phyloP scores from a whole-genome alignment of 2,113 vertebrate genomes.

The Junco hyemalis region DNA sequence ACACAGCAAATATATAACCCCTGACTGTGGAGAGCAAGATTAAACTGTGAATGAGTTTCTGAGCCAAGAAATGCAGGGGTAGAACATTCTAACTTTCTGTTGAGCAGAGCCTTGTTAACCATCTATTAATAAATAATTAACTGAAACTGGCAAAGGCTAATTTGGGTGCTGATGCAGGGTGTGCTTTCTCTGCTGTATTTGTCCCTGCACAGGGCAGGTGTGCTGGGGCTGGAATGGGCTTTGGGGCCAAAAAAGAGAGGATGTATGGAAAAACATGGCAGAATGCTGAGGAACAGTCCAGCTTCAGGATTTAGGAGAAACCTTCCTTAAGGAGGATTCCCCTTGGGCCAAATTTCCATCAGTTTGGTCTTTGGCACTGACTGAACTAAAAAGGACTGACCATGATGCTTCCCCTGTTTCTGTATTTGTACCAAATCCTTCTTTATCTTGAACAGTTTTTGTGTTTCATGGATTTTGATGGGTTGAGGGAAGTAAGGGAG shows the following conservation, averaged over 20 bases:
- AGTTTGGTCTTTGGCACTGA: not conserved
- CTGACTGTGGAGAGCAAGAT: conserved; percentile 49
- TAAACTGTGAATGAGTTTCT: conserved; percentile 37
- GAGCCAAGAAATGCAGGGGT: conserved; percentile 39
- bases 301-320: not conserved
- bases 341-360: not conserved
- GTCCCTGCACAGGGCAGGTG: not conserved
- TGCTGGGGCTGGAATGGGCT: not conserved
- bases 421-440: not conserved
- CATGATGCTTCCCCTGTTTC: not conserved
- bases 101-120: not conserved
- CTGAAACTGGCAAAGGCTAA: not conserved
- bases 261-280: not conserved
- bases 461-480: not conserved
- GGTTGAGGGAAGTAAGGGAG: not conserved
- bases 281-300: not conserved
- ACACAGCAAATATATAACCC: conserved; percentile 59
- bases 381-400: not conserved
- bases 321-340: not conserved
- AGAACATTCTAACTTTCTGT: not conserved
- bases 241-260: not conserved
- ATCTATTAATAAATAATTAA: not conserved
- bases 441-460: not conserved
- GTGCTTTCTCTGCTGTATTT: not conserved
- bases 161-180: not conserved